Base-by-base conservation (phyloP, 2,113 vertebrate genomes). In the Dicerorhinus sumatrensis region DNA sequence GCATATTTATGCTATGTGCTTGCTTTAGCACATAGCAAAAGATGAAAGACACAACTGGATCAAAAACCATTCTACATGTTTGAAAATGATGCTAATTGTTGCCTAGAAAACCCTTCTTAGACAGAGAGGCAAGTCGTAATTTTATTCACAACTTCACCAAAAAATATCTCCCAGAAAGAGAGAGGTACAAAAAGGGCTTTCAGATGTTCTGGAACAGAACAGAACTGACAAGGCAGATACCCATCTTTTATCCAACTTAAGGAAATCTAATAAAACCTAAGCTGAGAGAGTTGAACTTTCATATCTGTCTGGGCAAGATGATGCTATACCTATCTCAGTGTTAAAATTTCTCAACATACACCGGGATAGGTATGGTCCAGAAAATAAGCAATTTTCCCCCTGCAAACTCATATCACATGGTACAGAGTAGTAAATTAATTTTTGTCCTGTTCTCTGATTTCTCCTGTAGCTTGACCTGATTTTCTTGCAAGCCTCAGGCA, bases 401-500 rank as follows among this genome's bases (percentile, higher is more conserved):
- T 36, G 54, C 77, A 96, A 95, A 96, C 83, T 62, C 70, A 94
- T 84, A 97, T 94, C 97, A 90, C 92, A 95, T 82, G 97, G 95
- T 73, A 70, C n/a, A 84, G 89, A 90, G 94, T 13, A 95, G 97
- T 97, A 97, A 97, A 98, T 97, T 98, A 98, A 98, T 98, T 98
- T 98, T 96, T 94, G 94, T 96, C 92, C 90, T 97, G 96, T 96
- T 98, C 96, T 96, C 94, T 94, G 92, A 97, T 98, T 98, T 98
- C 97, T 98, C 89, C 97, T 97, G 97, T 97, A 98, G 91, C 92
- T 96, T 98, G 98, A 98, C 98, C 97, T 98, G 98, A 97, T 98
- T 98, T 98, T 89, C 96, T 96, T 85, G 80, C 94, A 96, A 96
- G 97, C 98, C 98, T 79, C 96, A 95, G 97, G 98, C 98, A 95